A percentile compares a stretch with the other conserved stretches of the same genome.
These are phyloP conservation scores for Pachypanchax playfairii DNA, from an alignment of 2,113 vertebrate genomes.

Conservation along the genomic window DNA sequence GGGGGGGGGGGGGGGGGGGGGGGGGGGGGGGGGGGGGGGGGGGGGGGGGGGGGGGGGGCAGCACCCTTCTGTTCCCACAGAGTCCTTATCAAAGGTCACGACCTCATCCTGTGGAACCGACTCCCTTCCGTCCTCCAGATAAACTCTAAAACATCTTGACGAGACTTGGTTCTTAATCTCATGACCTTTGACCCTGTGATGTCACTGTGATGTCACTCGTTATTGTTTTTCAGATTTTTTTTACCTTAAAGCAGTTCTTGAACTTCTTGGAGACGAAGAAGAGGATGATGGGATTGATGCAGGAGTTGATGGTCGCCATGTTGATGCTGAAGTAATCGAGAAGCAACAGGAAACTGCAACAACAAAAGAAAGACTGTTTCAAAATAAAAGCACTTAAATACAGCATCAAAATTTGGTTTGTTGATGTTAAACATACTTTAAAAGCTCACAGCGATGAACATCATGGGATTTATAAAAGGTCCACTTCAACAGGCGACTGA, in stretches of 20 bases:
- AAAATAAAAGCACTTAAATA: not conserved
- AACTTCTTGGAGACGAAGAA: constrained; percentile 98
- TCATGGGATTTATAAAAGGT: constrained; percentile 83
- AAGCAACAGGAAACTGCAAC: constrained; percentile 87
- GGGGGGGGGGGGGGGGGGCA: too few species aligned
- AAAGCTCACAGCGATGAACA: constrained; percentile 85
- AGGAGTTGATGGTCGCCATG: constrained; percentile 95
- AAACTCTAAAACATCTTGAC: constrained; percentile 8
- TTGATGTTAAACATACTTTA: constrained; percentile 81
- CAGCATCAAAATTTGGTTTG: not conserved
- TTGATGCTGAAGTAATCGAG: constrained; percentile 93
- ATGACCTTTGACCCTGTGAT: constrained; percentile 33
- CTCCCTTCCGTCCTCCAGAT: not conserved
- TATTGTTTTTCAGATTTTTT: too few species aligned
- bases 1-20: too few species aligned
- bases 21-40: too few species aligned
- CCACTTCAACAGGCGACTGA: constrained; percentile 92
- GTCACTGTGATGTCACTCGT: constrained; percentile 10
- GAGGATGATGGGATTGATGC: constrained; percentile 97
- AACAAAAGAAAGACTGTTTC: constrained; percentile 23
- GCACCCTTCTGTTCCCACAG: too few species aligned
- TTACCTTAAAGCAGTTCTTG: constrained; percentile 97
- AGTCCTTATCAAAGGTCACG: constrained; percentile 22
- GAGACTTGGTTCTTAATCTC: constrained; percentile 14
- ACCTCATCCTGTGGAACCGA: constrained; percentile 29